Conservation (phyloP, 2,113 vertebrate species). For the Suricata suricatta region DNA sequence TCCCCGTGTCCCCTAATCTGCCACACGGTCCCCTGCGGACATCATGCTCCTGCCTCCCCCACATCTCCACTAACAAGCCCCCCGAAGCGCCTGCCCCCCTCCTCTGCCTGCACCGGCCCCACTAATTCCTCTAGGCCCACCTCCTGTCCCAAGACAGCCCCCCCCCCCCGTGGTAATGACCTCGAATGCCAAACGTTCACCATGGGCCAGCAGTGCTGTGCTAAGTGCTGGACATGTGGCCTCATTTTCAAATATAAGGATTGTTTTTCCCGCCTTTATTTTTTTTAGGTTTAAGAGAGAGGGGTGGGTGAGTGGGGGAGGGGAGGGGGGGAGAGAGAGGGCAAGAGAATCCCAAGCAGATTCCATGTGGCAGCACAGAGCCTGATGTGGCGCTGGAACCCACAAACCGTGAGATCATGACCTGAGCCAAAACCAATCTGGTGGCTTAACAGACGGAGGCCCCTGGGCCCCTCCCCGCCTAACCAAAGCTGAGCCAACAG, state of each 20-base stretch:
- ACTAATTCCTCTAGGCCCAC: not conserved
- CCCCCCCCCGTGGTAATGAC: not conserved
- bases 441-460: too few species aligned
- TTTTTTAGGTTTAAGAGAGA: too few species aligned
- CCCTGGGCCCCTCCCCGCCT: too few species aligned
- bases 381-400: too few species aligned
- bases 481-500: not conserved
- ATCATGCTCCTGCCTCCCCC: rapidly evolving
- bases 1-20: not conserved
- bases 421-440: too few species aligned
- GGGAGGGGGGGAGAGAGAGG: too few species aligned
- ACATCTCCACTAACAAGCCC: not conserved
- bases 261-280: not conserved
- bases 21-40: not conserved
- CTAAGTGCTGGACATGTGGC: too few species aligned
- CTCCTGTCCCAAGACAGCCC: not conserved
- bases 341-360: too few species aligned
- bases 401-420: too few species aligned
- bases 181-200: rapidly evolving
- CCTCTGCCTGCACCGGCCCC: not conserved
- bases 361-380: too few species aligned
- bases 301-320: too few species aligned
- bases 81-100: too few species aligned
- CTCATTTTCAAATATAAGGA: not conserved
- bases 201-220: rapidly evolving